Percentiles rank a stretch among this genome's conserved stretches.
These are phyloP conservation scores for Pterostichus madidus DNA, from an alignment of 2,888 invertebrate genomes.

Conservation along the genomic window DNA sequence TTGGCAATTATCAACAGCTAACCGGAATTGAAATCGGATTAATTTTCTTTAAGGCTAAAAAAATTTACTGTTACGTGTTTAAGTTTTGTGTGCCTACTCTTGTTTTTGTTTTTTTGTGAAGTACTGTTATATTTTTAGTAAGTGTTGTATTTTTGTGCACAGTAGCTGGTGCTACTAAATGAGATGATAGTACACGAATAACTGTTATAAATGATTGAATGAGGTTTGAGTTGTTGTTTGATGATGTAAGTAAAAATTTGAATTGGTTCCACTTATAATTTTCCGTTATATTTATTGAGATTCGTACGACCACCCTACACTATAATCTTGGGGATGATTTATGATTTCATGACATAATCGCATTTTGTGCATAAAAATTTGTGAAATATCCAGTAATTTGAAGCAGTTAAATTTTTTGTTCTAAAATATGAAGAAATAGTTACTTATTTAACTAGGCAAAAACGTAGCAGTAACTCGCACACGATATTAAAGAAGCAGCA, in stretches of 20 bases:
- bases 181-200: background rate
- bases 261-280: too few species aligned
- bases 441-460: too few species aligned
- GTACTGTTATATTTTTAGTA: conserved; percentile 34
- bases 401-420: too few species aligned
- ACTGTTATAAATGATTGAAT: conserved; percentile 11
- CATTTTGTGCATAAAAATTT: too few species aligned
- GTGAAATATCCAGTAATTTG: too few species aligned
- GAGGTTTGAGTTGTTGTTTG: background rate
- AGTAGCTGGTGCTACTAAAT: background rate
- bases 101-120: conserved; percentile 22
- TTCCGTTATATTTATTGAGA: too few species aligned
- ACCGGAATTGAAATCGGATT: conserved; percentile 49
- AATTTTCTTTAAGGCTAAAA: conserved; percentile 18
- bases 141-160: background rate
- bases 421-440: too few species aligned
- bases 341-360: too few species aligned
- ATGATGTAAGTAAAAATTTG: background rate
- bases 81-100: conserved; percentile 41
- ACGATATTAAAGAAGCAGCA: too few species aligned
- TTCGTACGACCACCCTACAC: too few species aligned
- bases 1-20: conserved; percentile 42
- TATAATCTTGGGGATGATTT: too few species aligned
- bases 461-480: too few species aligned
- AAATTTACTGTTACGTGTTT: conserved; percentile 41